Evolutionary conservation across 2,888 invertebrate genomes (phyloP), one percentile per base, ranked within the genome.

Genomic region (Pollenia amentaria): DNA sequence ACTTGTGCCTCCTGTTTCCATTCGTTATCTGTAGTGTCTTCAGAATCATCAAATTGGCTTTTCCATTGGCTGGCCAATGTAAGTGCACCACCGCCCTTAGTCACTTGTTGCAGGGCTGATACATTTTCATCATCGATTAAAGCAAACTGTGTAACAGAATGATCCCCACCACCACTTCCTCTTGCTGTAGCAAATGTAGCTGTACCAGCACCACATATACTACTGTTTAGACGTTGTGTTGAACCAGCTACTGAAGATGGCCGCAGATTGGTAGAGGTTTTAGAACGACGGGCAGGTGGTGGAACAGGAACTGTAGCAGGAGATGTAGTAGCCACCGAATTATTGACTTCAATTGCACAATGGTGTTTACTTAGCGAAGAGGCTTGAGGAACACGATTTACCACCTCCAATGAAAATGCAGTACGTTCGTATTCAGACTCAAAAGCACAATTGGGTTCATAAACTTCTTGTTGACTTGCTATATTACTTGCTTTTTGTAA

Each of bases 21-120:
- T 92, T 98, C 98, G 93, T 98, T 98, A 92, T 98, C 98, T 0
- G 97, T 97, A 67, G 98, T 97, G 90, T 98, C 98, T 89, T 98
- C 98, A 0, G 98, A 98, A 92, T 98, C 98, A 90, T 98, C 98
- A 92, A 98, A 98, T 92, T 98, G 98, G 0, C 98, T 98, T 92
- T 98, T 98, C 98, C 98, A 98, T 91, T 97, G 97, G 18, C 98
- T 98, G 1, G 97, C 98, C 16, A 99, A 94, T 0, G 99, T 99
- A 11, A 98, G 93, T 0, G 97, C 97, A 0, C 98, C 98, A 51
- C 97, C 97, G 16, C 97, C 97, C 91, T 97, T 96, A 0, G 98
- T 98, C 72, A 97, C 97, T 94, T 98, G 98, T 92, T 98, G 98
- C 88, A 97, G 92, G 0, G 97, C 97, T 4, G 98, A 98, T 0